phyloP scores from a whole-genome alignment of 2,113 vertebrate species.

The Hippoglossus stenolepis region DNA sequence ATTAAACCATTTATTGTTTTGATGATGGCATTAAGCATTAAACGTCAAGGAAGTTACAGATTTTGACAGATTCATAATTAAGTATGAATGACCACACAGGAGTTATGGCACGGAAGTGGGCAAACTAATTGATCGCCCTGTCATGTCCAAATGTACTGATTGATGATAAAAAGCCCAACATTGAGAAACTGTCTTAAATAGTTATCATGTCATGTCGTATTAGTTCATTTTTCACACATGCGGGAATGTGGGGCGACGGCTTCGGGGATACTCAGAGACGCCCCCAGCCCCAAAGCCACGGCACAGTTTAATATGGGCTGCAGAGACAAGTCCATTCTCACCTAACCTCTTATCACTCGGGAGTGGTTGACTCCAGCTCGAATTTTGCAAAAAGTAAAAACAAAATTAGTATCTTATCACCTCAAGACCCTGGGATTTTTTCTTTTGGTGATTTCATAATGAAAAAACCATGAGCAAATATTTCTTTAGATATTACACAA shows the following conservation, averaged over 20 bases:
- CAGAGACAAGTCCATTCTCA: no score
- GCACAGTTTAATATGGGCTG: no score
- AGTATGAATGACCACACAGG: slow-evolving; percentile 76
- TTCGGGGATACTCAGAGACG: slow-evolving; percentile 8
- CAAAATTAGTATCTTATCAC: neutral
- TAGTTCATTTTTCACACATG: slow-evolving; percentile 57
- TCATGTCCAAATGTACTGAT: slow-evolving; percentile 65
- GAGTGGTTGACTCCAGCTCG: slow-evolving; percentile 43
- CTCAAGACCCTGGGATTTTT: slow-evolving; percentile 30
- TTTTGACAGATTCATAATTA: slow-evolving; percentile 69
- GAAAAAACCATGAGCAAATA: slow-evolving; percentile 77
- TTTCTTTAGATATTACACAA: neutral
- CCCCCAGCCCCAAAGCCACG: neutral
- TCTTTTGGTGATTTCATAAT: slow-evolving; percentile 85
- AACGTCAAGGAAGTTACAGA: slow-evolving; percentile 61
- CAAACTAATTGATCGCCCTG: slow-evolving; percentile 64
- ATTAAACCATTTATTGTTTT: slow-evolving; percentile 62
- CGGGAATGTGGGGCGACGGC: slow-evolving; percentile 3
- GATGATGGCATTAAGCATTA: slow-evolving; percentile 52
- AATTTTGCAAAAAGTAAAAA: slow-evolving; percentile 78
- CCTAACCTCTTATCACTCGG: no score
- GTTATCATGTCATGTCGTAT: slow-evolving; percentile 66
- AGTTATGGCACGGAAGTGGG: slow-evolving; percentile 68
- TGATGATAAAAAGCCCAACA: slow-evolving; percentile 59
- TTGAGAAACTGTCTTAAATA: slow-evolving; percentile 60